Conservation (phyloP, 2,797 vertebrate species). For the Notoglanidium macrostoma region DNA sequence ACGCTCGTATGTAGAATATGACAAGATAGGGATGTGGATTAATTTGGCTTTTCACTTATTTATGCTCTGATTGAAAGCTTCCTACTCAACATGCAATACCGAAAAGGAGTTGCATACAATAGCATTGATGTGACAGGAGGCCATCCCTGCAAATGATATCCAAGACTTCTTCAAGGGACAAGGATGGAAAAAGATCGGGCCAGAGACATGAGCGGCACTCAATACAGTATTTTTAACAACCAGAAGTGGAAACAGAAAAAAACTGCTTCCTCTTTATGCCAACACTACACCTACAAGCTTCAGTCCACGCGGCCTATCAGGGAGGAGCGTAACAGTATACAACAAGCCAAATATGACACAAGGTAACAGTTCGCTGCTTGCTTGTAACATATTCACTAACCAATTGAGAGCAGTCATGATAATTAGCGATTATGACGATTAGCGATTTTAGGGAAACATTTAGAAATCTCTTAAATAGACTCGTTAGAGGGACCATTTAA, state of each 20-base stretch:
- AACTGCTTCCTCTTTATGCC: background rate
- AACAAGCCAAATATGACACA: background rate
- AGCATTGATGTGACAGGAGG: background rate
- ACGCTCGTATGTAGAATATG: too few species aligned
- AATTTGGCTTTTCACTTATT: background rate
- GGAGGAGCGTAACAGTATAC: background rate
- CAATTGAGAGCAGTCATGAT: background rate
- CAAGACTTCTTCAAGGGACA: background rate
- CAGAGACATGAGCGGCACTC: background rate
- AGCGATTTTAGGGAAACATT: background rate
- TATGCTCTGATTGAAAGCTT: background rate
- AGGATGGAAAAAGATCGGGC: background rate
- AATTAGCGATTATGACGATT: background rate
- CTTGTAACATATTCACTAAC: background rate
- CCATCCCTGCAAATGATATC: background rate
- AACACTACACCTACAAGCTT: background rate
- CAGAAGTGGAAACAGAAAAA: background rate
- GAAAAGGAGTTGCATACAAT: constrained; percentile 2
- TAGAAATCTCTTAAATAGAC: background rate
- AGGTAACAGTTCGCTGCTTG: background rate
- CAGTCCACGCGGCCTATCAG: background rate
- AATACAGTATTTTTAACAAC: background rate
- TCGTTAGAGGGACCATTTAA: background rate
- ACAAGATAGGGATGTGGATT: background rate
- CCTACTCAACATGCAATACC: background rate